phyloP scores from a whole-genome alignment of 2,113 vertebrate genomes.

The Tauraco erythrolophus region DNA sequence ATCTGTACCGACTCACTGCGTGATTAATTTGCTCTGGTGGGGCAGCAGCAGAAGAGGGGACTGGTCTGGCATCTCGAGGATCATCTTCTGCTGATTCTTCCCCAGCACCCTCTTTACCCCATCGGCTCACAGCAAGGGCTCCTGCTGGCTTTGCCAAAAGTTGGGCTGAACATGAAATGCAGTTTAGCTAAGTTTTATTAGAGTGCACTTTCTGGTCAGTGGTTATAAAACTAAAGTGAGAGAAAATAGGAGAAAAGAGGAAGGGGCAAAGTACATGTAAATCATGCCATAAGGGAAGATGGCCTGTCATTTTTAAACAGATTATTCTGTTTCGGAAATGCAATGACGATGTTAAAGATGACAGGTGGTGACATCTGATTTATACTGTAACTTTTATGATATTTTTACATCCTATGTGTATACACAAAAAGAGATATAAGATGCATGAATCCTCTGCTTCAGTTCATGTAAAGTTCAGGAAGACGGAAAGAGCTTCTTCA shows the following conservation, averaged over 20 bases:
- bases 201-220: neutral
- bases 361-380: neutral
- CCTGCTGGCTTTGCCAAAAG: neutral
- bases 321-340: neutral
- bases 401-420: neutral
- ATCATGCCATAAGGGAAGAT: neutral
- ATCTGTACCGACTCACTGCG: accelerated
- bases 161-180: neutral
- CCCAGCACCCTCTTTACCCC: neutral
- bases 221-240: neutral
- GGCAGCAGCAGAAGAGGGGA: neutral
- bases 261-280: neutral
- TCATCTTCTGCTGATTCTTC: neutral
- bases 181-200: neutral
- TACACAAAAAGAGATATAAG: neutral
- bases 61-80: neutral
- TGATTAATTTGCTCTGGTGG: neutral
- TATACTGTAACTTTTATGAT: neutral
- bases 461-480: conserved; percentile 1
- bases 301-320: neutral
- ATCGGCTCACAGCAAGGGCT: neutral
- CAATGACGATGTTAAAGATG: neutral
- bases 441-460: neutral
- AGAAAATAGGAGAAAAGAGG: neutral
- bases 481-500: neutral